Conservation (phyloP, 2,888 invertebrate species). For the Cybosia mesomella region DNA sequence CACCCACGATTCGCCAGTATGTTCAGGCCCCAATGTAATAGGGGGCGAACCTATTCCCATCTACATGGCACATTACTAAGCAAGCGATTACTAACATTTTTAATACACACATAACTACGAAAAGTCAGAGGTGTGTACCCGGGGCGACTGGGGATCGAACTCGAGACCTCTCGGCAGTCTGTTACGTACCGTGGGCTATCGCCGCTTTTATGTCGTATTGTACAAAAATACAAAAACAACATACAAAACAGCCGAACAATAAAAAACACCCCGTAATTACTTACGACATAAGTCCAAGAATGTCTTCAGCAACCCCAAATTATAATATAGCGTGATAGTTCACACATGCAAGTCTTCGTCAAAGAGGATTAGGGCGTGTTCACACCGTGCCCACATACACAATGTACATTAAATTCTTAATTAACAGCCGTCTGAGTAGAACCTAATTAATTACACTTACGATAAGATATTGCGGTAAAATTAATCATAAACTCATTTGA, state of each 20-base stretch:
- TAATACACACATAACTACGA: too few species aligned
- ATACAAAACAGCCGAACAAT: background rate
- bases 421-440: slow-evolving; percentile 36
- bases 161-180: too few species aligned
- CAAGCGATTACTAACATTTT: too few species aligned
- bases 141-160: too few species aligned
- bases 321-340: slow-evolving; percentile 10
- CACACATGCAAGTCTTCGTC: background rate
- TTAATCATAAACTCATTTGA: slow-evolving; percentile 20
- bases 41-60: too few species aligned
- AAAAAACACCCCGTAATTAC: background rate
- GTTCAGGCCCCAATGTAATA: too few species aligned
- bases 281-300: background rate
- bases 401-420: slow-evolving; percentile 27
- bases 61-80: too few species aligned
- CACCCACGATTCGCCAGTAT: too few species aligned
- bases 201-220: background rate
- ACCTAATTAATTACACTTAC: slow-evolving; percentile 35
- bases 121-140: too few species aligned
- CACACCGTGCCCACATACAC: background rate
- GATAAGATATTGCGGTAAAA: slow-evolving; percentile 31
- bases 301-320: slow-evolving; percentile 3
- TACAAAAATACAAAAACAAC: background rate
- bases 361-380: slow-evolving; percentile 21
- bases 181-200: too few species aligned